Conservation (phyloP, 2,888 invertebrate genomes). For the Catocala sponsa region DNA sequence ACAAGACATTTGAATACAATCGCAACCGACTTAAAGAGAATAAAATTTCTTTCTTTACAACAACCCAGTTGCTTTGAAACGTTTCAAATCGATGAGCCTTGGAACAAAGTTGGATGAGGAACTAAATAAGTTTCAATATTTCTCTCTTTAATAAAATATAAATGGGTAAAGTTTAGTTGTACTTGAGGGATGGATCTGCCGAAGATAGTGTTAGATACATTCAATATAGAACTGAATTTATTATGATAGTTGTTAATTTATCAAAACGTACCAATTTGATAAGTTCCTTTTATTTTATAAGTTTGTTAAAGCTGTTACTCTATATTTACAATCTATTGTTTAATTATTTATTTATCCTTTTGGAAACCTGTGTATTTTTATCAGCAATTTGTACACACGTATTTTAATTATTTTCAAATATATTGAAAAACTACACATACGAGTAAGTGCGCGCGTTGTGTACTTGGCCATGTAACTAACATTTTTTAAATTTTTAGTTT, state of each 20-base stretch:
- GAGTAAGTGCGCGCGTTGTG: no score
- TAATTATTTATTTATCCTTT: no score
- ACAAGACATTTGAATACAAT: slow-evolving; percentile 24
- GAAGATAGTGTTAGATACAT: slow-evolving; percentile 42
- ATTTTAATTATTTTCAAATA: no score
- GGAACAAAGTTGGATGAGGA: slow-evolving; percentile 75
- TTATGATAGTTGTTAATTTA: slow-evolving; percentile 40
- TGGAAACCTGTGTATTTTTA: no score
- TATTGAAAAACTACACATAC: no score
- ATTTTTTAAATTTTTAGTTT: no score
- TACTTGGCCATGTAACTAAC: no score
- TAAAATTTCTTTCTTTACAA: slow-evolving; percentile 33
- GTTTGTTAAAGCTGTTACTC: not conserved
- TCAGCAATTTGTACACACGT: no score
- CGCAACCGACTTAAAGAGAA: slow-evolving; percentile 24
- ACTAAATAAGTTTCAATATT: slow-evolving; percentile 76
- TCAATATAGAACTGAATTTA: slow-evolving; percentile 45
- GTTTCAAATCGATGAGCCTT: slow-evolving; percentile 75
- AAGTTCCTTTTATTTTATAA: slow-evolving; percentile 2
- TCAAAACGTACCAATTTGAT: slow-evolving; percentile 14
- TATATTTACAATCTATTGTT: no score
- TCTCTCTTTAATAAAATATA: slow-evolving; percentile 79
- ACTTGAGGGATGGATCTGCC: slow-evolving; percentile 48
- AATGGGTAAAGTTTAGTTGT: slow-evolving; percentile 74
- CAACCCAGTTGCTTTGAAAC: slow-evolving; percentile 53